Base-by-base conservation (phyloP, 2,797 vertebrate species). In the Chloroceryle inda region DNA sequence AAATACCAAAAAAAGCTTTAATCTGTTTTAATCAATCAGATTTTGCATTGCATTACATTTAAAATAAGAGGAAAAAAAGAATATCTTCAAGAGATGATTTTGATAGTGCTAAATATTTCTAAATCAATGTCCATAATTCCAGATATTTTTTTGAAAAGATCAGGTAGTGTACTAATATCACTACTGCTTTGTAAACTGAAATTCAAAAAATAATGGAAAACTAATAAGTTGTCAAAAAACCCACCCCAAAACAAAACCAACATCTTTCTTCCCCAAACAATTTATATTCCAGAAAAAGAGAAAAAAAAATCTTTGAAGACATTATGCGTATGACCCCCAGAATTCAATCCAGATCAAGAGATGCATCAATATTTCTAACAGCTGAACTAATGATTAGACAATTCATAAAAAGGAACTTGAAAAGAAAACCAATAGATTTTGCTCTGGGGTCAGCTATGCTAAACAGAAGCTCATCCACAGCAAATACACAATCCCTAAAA, bases 371-470 rank as follows among this genome's bases (percentile, higher is more conserved):
- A 73, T 96, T 92, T 80, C 44, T 81, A 84, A 75, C 52, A 94
- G 68, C n/a, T 88, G 64, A 94, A 72, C 17, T 22, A 78, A 89
- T 47, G 27, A 89, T 78, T 44, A 75, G 75, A 69, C 14, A 78
- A 78, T 92, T 82, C 92, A 62, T 86, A 73, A 96, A 86, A 89
- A 88, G 58, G 45, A 94, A 85, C 47, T 64, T 62, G 33, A 88
- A 89, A 38, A 85, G n/a, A 33, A 78, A 91, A 85, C 26, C 23
- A 81, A 29, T 52, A 75, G 58, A 88, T 91, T 80, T 92, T 93
- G 24, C 66, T 53, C 47, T 80, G 38, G 37, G 78, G 5, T 76
- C 50, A 93, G 20, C 38, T 69, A 47, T 35, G 15, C 33, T 92
- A 69, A 94, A 71, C 18, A 50, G 35, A 64, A 88, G 4, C 14